A percentile compares a stretch with the other conserved stretches of the same genome.
phyloP scores from a whole-genome alignment of 1,140 invertebrate genomes.

The Drosophila pruinosa region DNA sequence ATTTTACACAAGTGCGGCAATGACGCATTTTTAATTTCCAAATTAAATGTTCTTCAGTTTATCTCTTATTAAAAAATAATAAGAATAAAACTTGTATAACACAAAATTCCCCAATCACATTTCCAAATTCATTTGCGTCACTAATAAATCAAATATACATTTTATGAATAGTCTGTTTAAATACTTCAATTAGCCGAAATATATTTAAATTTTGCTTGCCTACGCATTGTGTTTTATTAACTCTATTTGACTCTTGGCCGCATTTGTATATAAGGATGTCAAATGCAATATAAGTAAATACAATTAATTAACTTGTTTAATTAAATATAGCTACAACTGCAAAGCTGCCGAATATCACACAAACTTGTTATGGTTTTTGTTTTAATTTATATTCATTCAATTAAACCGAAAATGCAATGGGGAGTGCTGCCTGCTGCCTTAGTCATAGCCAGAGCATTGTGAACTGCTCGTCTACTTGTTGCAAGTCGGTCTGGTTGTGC shows the following conservation, averaged over 20 bases:
- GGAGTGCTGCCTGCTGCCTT: conserved; percentile 5
- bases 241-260: neutral
- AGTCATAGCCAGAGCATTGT: conserved; percentile 3
- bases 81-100: too few species aligned
- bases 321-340: conserved; percentile 51
- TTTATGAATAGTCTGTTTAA: neutral
- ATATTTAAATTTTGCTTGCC: neutral
- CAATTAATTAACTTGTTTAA: conserved; percentile 66
- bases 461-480: conserved; percentile 25
- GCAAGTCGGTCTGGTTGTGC: conserved; percentile 9
- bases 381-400: conserved; percentile 58
- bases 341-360: conserved; percentile 36
- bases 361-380: conserved; percentile 59
- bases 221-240: conserved; percentile 2
- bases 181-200: neutral
- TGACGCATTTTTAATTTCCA: too few species aligned
- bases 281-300: conserved; percentile 52
- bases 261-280: conserved; percentile 1
- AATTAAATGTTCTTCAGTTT: too few species aligned
- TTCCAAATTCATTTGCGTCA: too few species aligned
- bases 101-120: too few species aligned
- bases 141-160: too few species aligned
- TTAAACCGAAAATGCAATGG: conserved; percentile 41
- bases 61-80: too few species aligned
- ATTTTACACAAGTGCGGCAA: too few species aligned